phyloP scores from a whole-genome alignment of 2,888 invertebrate genomes.

The Atherix ibis region DNA sequence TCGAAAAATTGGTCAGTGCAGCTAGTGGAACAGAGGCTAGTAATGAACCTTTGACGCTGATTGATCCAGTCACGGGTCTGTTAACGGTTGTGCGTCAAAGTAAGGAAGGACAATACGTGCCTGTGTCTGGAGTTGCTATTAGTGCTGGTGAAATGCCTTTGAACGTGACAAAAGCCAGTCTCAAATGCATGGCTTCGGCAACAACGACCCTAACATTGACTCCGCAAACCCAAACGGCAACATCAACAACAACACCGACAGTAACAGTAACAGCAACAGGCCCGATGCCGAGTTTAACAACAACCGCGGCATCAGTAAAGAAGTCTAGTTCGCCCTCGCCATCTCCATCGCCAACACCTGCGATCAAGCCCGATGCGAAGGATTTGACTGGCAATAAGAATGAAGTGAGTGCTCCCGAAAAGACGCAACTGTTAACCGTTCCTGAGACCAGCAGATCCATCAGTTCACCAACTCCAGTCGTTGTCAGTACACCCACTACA shows the following conservation, averaged over 20 bases:
- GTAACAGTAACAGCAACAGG: constrained; percentile 12
- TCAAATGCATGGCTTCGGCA: too few relatives aligned
- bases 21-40: constrained; percentile 21
- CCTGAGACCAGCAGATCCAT: too few relatives aligned
- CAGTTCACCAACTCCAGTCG: constrained; percentile 9
- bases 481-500: constrained; percentile 3
- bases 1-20: background rate
- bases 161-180: constrained; percentile 18
- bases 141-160: background rate
- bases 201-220: too few relatives aligned
- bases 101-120: constrained; percentile 52
- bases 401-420: constrained; percentile 18
- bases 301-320: background rate
- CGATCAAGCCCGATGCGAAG: too few relatives aligned
- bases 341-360: constrained; percentile 16
- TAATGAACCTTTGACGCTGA: constrained; percentile 49
- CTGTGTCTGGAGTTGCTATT: constrained; percentile 27
- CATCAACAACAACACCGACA: constrained; percentile 10
- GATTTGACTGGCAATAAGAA: too few relatives aligned
- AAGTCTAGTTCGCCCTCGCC: background rate
- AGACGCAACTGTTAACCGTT: constrained; percentile 18
- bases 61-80: constrained; percentile 60
- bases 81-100: constrained; percentile 53
- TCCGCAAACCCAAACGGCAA: too few relatives aligned
- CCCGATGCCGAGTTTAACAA: background rate